Evolutionary conservation across 2,888 invertebrate species (phyloP).

Genomic region (Troilus luridus): DNA sequence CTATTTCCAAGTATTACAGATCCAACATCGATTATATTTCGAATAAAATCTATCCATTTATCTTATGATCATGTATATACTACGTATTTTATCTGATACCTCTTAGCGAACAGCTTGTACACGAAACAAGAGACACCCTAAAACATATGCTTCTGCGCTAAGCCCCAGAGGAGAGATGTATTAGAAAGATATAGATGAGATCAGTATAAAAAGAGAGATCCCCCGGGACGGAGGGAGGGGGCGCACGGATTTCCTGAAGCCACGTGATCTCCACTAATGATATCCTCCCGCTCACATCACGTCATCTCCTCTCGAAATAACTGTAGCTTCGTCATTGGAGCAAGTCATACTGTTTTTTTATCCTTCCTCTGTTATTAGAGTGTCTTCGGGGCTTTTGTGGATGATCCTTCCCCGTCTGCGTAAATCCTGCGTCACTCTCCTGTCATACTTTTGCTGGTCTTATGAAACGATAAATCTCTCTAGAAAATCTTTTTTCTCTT

Average conservation of each 20-base stretch:
- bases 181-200: conserved; percentile 42
- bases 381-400: conserved; percentile 37
- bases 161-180: conserved; percentile 38
- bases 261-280: conserved; percentile 54
- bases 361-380: conserved; percentile 28
- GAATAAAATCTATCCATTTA: too few relatives aligned
- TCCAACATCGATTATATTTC: too few relatives aligned
- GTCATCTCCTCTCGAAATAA: conserved; percentile 50
- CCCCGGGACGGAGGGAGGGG: not conserved
- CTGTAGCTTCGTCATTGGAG: conserved; percentile 45
- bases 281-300: conserved; percentile 39
- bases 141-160: not conserved
- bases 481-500: not conserved
- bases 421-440: conserved; percentile 36
- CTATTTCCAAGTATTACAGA: too few relatives aligned
- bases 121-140: not conserved
- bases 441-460: conserved; percentile 11
- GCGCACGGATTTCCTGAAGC: conserved; percentile 43
- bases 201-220: conserved; percentile 49
- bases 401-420: conserved; percentile 2
- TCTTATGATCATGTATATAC: not conserved
- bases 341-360: conserved; percentile 48
- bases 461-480: conserved; percentile 28
- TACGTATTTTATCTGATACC: not conserved
- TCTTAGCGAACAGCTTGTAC: not conserved